Evolutionary conservation across 1,140 invertebrate species (phyloP).

Genomic region (Lucilia cuprina): DNA sequence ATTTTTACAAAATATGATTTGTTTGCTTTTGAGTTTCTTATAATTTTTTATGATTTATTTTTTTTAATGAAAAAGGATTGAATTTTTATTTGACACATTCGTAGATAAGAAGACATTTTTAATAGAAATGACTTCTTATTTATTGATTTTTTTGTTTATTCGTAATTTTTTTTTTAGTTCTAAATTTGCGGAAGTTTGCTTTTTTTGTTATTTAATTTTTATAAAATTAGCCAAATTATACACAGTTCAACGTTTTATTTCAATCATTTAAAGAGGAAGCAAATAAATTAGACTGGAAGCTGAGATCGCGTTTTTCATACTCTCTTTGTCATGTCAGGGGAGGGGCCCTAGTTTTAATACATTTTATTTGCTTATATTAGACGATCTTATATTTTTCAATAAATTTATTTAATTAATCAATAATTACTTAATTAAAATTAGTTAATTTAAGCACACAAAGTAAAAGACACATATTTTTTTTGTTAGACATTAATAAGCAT

Average conservation of each 20-base stretch:
- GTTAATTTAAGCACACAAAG: slow-evolving; percentile 33
- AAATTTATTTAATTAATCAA: slow-evolving; percentile 16
- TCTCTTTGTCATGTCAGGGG: no score
- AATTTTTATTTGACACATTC: slow-evolving; percentile 40
- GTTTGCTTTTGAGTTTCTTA: not conserved
- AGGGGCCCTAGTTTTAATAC: no score
- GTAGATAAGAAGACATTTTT: slow-evolving; percentile 37
- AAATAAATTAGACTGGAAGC: slow-evolving; percentile 36
- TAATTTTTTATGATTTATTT: not conserved
- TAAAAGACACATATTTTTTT: slow-evolving; percentile 40
- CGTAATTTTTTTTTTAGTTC: not conserved
- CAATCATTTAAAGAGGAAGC: slow-evolving; percentile 12
- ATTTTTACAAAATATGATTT: slow-evolving; percentile 35
- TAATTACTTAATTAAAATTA: slow-evolving; percentile 17
- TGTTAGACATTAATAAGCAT: slow-evolving; percentile 31
- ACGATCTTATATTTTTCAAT: not conserved
- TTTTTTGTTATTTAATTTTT: not conserved
- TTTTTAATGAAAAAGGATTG: slow-evolving; percentile 36
- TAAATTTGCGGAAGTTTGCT: not conserved
- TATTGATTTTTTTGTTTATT: slow-evolving; percentile 22
- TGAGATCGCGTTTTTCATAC: not conserved
- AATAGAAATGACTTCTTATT: not conserved
- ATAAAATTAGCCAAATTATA: not conserved
- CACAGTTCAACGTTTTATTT: not conserved
- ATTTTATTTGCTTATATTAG: not conserved